Percentiles rank a stretch among this genome's conserved stretches.
phyloP scores from a whole-genome alignment of 2,797 vertebrate species.

The Coregonus suidteri region DNA sequence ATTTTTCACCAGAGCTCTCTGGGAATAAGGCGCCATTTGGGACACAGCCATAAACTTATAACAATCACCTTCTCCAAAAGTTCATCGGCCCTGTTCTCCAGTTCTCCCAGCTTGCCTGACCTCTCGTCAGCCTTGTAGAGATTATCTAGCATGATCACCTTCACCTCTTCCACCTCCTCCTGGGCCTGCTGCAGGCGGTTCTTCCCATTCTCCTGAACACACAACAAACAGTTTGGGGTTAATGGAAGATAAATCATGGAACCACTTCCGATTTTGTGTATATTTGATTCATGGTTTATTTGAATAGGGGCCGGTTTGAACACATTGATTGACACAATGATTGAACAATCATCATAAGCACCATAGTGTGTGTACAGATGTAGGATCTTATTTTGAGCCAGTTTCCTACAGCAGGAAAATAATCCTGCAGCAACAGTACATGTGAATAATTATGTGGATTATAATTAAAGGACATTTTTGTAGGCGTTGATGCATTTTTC shows the following conservation, averaged over 20 bases:
- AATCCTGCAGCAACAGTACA: too few relatives aligned
- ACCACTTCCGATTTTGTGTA: not conserved
- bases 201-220: slow-evolving; percentile 70
- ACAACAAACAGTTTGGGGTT: slow-evolving; percentile 15
- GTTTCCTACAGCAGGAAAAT: too few relatives aligned
- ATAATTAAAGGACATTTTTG: too few relatives aligned
- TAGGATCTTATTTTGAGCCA: too few relatives aligned
- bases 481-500: too few relatives aligned
- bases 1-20: not conserved
- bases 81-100: slow-evolving; percentile 71
- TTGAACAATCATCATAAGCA: too few relatives aligned
- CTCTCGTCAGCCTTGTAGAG: slow-evolving; percentile 73
- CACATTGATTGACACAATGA: too few relatives aligned
- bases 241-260: not conserved
- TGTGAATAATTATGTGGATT: too few relatives aligned
- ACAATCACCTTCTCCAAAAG: slow-evolving; percentile 65
- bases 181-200: slow-evolving; percentile 70
- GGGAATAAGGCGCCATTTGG: not conserved
- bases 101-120: slow-evolving; percentile 68
- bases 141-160: slow-evolving; percentile 78
- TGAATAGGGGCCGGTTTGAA: not conserved
- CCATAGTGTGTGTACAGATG: too few relatives aligned
- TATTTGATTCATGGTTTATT: not conserved
- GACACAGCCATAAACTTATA: not conserved
- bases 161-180: slow-evolving; percentile 74